phyloP scores from a whole-genome alignment of 1,140 invertebrate genomes.

The Neodiprion lecontei region DNA sequence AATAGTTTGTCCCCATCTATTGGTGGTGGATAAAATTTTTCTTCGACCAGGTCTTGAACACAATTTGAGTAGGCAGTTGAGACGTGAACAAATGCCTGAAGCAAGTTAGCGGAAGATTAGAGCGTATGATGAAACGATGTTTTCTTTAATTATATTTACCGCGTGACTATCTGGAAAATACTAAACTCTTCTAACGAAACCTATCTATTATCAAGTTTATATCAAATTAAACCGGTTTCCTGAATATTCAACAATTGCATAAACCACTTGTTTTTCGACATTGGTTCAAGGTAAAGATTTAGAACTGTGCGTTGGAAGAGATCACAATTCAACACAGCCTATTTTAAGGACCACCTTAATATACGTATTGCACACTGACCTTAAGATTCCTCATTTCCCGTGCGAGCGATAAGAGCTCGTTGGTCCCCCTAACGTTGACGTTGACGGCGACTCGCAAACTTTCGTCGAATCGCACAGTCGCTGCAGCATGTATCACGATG shows the following conservation, averaged over 20 bases:
- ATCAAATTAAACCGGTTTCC: background rate
- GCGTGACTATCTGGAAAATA: background rate
- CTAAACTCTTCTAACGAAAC: background rate
- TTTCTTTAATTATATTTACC: too few species aligned
- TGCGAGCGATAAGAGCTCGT: constrained; percentile 65
- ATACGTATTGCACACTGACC: constrained; percentile 50
- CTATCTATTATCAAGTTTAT: background rate
- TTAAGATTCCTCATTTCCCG: constrained; percentile 72
- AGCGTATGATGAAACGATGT: too few species aligned
- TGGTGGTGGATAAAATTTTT: constrained; percentile 63
- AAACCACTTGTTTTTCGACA: too few species aligned
- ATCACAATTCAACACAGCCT: too few species aligned
- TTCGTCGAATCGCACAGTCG: constrained; percentile 88
- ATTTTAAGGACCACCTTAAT: too few species aligned
- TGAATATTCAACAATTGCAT: background rate
- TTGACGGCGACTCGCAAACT: constrained; percentile 68
- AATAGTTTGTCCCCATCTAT: constrained; percentile 59
- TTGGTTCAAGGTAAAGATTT: too few species aligned
- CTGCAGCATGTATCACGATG: constrained; percentile 88
- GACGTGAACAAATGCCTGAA: constrained; percentile 56
- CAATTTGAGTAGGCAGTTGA: constrained; percentile 80
- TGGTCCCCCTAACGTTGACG: constrained; percentile 70
- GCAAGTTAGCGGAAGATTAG: too few species aligned
- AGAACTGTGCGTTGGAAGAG: too few species aligned
- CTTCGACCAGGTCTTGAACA: constrained; percentile 65